phyloP scores from a whole-genome alignment of 2,113 vertebrate species.

The Ciconia boyciana region DNA sequence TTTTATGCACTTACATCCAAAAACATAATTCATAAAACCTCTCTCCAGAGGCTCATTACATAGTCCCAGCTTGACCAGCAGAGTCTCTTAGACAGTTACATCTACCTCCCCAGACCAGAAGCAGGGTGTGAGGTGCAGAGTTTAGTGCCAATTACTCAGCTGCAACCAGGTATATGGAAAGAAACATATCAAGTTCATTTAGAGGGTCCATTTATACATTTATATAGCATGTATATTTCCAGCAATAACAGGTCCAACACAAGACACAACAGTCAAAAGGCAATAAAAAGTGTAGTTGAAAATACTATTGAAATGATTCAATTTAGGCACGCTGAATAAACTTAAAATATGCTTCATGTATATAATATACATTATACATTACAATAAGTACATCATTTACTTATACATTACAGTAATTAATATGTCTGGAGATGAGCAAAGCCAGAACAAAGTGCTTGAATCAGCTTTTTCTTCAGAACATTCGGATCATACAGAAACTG shows the following conservation, averaged over 20 bases:
- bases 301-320: background rate
- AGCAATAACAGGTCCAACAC: background rate
- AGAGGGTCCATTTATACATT: background rate
- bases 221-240: background rate
- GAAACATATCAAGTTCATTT: background rate
- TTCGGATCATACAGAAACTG: background rate
- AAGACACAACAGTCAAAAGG: background rate
- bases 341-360: background rate
- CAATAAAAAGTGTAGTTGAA: background rate
- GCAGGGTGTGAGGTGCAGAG: background rate
- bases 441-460: background rate
- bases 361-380: background rate
- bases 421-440: background rate
- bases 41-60: background rate
- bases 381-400: background rate
- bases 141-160: background rate
- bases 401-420: background rate
- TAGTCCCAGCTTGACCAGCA: background rate
- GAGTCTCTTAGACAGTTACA: background rate
- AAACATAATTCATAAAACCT: background rate
- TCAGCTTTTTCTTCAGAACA: background rate
- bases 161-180: background rate
- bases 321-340: background rate
- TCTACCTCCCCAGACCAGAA: background rate
- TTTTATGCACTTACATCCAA: background rate